Evolutionary conservation across 2,888 invertebrate species (phyloP).

Genomic region (Rhaphigaster nebulosa): DNA sequence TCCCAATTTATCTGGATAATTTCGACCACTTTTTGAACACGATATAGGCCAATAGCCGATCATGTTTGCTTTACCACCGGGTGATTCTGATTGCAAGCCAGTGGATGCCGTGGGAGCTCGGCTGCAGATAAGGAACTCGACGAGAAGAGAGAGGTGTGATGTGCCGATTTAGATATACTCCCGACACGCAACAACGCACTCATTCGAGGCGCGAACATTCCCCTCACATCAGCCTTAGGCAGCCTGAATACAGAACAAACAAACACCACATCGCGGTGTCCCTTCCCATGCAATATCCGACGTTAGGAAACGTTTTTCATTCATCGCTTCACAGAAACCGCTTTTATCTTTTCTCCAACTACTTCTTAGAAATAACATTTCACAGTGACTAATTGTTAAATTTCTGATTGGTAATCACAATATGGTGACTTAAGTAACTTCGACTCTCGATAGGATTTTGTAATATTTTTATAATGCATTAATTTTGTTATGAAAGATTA

Average conservation of each 20-base stretch:
- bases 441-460: too few species aligned
- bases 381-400: neutral
- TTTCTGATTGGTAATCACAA: neutral
- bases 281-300: neutral
- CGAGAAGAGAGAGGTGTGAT: neutral
- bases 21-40: neutral
- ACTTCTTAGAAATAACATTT: neutral
- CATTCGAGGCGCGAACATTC: neutral
- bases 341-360: neutral
- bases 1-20: too few species aligned
- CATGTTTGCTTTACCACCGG: neutral
- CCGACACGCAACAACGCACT: neutral
- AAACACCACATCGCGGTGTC: neutral
- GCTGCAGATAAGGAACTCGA: neutral
- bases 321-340: neutral
- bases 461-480: too few species aligned
- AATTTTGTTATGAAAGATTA: too few species aligned
- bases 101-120: neutral
- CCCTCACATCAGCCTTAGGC: neutral
- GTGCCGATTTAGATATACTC: neutral
- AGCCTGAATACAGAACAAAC: constrained; percentile 24
- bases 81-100: neutral
- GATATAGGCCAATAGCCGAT: neutral
- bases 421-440: neutral
- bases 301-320: constrained; percentile 4